phyloP scores from a whole-genome alignment of 1,140 invertebrate species.

The Apis cerana region DNA sequence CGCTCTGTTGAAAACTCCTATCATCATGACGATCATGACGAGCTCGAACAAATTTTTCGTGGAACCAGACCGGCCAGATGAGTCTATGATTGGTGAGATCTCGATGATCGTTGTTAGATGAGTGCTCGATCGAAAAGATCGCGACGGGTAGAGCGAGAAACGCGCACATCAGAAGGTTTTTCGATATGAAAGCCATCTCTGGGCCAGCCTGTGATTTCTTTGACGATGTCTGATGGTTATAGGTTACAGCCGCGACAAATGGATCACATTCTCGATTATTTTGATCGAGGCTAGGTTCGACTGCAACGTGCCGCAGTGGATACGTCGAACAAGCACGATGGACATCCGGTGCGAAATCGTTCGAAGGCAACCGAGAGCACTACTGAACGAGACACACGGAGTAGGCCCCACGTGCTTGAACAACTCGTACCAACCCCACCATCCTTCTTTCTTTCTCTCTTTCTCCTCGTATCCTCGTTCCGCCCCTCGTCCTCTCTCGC shows the following conservation, averaged over 20 bases:
- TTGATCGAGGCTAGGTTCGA: constrained; percentile 8
- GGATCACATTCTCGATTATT: constrained; percentile 49
- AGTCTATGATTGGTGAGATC: constrained; percentile 26
- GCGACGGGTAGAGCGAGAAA: constrained; percentile 11
- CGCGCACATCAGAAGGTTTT: constrained; percentile 49
- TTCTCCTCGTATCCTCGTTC: constrained; percentile 46
- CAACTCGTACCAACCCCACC: constrained; percentile 72
- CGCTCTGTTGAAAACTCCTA: constrained; percentile 22
- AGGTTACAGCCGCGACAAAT: neutral
- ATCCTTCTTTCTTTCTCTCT: constrained; percentile 62
- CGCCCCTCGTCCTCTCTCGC: constrained; percentile 47
- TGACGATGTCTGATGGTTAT: neutral
- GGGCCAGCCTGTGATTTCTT: neutral
- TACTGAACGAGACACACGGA: constrained; percentile 75
- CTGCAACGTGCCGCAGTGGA: constrained; percentile 2
- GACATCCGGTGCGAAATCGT: constrained; percentile 70
- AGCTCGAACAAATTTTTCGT: constrained; percentile 42
- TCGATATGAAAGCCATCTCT: constrained; percentile 38
- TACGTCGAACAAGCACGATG: constrained; percentile 33
- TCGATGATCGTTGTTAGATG: constrained; percentile 15
- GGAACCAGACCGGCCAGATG: constrained; percentile 65
- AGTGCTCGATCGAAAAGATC: neutral
- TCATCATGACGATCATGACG: constrained; percentile 58
- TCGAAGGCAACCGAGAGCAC: constrained; percentile 73
- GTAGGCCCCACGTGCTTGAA: constrained; percentile 75